These are phyloP conservation scores for Nowickia ferox DNA, from an alignment of 2,888 invertebrate genomes.

Conservation along the genomic window DNA sequence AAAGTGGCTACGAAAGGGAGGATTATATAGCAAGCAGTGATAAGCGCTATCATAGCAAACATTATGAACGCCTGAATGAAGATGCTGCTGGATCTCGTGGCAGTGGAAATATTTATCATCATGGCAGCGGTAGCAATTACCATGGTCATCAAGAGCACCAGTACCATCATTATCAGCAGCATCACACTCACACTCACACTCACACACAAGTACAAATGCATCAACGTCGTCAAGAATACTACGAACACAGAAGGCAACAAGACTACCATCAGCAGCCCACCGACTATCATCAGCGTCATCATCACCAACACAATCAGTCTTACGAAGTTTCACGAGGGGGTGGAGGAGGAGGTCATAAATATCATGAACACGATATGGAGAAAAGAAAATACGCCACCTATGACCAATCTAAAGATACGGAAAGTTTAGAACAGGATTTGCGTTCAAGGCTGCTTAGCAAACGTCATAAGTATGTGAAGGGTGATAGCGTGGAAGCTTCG, in stretches of 20 bases:
- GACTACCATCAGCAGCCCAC: constrained; percentile 76
- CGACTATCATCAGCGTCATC: constrained; percentile 78
- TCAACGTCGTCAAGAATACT: constrained; percentile 73
- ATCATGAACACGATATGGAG: constrained; percentile 75
- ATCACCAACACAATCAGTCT: constrained; percentile 64
- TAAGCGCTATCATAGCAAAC: constrained; percentile 73
- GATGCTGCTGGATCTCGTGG: constrained; percentile 61
- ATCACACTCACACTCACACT: constrained; percentile 73
- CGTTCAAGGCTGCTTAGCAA: constrained; percentile 89
- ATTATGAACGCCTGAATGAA: constrained; percentile 73
- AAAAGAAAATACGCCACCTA: constrained; percentile 76
- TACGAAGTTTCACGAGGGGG: constrained; percentile 52
- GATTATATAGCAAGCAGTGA: constrained; percentile 66
- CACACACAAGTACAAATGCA: constrained; percentile 70
- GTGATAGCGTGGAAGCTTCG: constrained; percentile 74
- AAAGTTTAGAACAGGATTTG: constrained; percentile 89
- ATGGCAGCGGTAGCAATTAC: constrained; percentile 64
- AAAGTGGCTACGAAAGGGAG: constrained; percentile 60
- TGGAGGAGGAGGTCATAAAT: constrained; percentile 80
- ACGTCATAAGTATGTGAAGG: constrained; percentile 87
- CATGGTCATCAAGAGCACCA: constrained; percentile 75
- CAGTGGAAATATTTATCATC: constrained; percentile 67
- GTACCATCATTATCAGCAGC: constrained; percentile 76
- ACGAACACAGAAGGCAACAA: constrained; percentile 70
- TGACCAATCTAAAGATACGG: constrained; percentile 83